Evolutionary conservation across 2,797 vertebrate genomes (phyloP).

Genomic region (Staurois parvus): DNA sequence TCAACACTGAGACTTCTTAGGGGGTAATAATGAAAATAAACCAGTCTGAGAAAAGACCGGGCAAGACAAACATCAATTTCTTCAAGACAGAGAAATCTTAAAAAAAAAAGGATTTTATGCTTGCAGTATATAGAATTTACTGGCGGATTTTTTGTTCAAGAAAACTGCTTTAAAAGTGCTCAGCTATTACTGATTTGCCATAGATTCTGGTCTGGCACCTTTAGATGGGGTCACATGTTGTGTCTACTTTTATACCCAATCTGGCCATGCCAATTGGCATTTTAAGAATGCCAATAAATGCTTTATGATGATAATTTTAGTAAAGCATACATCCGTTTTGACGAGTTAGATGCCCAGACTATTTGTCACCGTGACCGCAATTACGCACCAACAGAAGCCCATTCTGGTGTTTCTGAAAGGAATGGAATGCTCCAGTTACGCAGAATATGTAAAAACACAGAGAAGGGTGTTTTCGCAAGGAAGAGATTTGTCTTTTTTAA

Average conservation of each 20-base stretch:
- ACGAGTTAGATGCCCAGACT: conserved; percentile 34
- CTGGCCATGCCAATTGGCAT: not conserved
- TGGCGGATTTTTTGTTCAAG: too few relatives aligned
- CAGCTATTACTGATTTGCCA: too few relatives aligned
- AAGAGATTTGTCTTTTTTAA: conserved; percentile 72
- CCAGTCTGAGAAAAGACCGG: too few relatives aligned
- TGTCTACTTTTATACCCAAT: not conserved
- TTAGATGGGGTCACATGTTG: not conserved
- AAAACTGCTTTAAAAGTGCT: too few relatives aligned
- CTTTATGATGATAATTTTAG: not conserved
- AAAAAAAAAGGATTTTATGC: too few relatives aligned
- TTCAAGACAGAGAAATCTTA: too few relatives aligned
- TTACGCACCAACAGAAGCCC: conserved; percentile 64
- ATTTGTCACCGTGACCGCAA: conserved; percentile 66
- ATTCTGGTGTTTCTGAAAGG: conserved; percentile 64
- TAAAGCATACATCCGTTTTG: conserved; percentile 28
- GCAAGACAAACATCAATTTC: too few relatives aligned
- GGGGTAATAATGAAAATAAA: too few relatives aligned
- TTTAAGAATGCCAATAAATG: conserved; percentile 6
- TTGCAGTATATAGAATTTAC: too few relatives aligned
- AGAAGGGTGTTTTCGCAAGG: conserved; percentile 71
- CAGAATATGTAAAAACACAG: conserved; percentile 61
- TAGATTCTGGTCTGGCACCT: too few relatives aligned
- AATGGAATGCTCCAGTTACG: conserved; percentile 70
- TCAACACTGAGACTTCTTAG: too few relatives aligned